Conservation (phyloP, 2,797 vertebrate genomes). For the Ciconia nigra region DNA sequence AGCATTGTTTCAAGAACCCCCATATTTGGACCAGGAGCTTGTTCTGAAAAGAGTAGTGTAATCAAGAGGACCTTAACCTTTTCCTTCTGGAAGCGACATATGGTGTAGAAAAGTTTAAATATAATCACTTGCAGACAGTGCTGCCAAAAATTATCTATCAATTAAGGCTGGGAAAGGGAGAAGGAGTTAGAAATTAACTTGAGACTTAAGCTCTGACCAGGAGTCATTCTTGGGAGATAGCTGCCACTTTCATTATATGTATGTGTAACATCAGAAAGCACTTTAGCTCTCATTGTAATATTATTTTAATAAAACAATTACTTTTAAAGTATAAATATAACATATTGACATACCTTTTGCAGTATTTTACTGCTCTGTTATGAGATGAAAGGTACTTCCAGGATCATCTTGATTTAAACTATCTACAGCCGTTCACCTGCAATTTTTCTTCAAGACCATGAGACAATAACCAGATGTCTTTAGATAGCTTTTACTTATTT, state of each 20-base stretch:
- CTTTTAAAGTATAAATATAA: background rate
- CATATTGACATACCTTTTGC: background rate
- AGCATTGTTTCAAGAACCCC: fast-evolving
- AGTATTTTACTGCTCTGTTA: background rate
- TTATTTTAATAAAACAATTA: background rate
- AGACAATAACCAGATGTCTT: background rate
- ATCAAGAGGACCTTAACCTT: background rate
- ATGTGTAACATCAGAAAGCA: background rate
- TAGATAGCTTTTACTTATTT: background rate
- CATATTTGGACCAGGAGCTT: background rate
- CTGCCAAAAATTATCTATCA: background rate
- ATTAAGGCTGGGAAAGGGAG: background rate
- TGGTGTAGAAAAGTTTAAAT: background rate
- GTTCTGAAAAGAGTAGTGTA: background rate
- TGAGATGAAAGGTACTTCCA: background rate
- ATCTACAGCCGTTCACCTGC: background rate
- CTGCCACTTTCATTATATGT: background rate
- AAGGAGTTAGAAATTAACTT: background rate
- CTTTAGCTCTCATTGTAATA: background rate
- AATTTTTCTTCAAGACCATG: background rate
- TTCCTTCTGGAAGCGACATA: background rate
- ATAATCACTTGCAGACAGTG: background rate
- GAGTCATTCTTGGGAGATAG: background rate
- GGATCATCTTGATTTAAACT: background rate
- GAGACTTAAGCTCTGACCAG: background rate